Base-by-base conservation (phyloP, 1,140 invertebrate genomes). In the Drosophila erecta region DNA sequence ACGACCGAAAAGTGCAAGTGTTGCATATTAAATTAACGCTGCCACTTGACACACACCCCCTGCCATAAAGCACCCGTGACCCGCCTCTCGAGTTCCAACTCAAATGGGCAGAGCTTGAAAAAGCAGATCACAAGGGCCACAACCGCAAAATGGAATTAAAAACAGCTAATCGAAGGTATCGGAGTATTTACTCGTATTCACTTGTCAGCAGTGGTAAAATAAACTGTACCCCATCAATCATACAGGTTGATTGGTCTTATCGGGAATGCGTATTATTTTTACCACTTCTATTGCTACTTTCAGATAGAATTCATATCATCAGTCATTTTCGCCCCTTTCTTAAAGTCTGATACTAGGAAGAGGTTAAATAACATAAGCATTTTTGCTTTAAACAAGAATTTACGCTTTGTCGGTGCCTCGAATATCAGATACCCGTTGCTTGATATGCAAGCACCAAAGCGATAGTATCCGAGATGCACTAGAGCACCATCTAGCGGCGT, bases 21-120 rank as follows among this genome's bases (percentile, higher is more conserved):
- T 87, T 66, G 79, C 83, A 87, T 87, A 87, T 86, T 87, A 86
- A 86, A 86, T 86, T 83, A 86, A 87, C 83, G 84, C 69, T 62
- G 43, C 51, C 43, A 62, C 57, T 62, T 81, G 73, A 61, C 71
- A 55, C 61, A 57, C 58, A 50, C 54, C 33, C 17, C 17, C 67
- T 14, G 15, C 40, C 44, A 61, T 38, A 14, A n/a, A 27, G 3
- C 40, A 12, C 53, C 30, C 15, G 3, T 12, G 12, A 14, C 30
- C 30, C 4, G 8, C n/a, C 15, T 11, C 14, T 1, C 46, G 38
- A 24, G 37, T 46, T 35, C 38, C 33, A 37, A 76, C 40, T 53
- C 40, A 64, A 67, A 76, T 79, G 79, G 87, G 76, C 71, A 41
- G 71, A 72, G 75, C 83, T 50, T 81, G 58, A 73, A 75, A 58